Evolutionary conservation across 2,797 vertebrate genomes (phyloP), one percentile per base, ranked within the genome.

Genomic region (Amazona finschi): DNA sequence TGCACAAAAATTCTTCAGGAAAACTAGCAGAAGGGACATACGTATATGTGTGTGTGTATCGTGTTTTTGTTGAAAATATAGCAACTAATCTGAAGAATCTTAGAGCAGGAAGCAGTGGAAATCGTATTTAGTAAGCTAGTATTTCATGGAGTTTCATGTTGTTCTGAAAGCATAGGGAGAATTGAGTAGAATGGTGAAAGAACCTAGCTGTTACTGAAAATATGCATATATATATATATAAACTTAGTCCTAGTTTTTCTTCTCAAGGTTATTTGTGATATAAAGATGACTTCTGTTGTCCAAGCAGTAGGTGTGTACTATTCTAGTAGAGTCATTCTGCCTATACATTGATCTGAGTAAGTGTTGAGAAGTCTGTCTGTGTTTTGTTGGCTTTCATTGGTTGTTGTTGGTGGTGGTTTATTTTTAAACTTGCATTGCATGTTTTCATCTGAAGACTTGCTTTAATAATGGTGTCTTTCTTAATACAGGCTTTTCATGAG

Each of bases 151-250:
- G 36, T 4, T 6, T 33, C 4, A 6, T 30, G 24, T 65, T 31
- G 4, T 25, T 85, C 58, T 85, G 60, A 74, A 87, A 79, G 46
- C 31, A n/a, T 13, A 25, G 39, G 43, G 27, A 74, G 6, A 62
- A 41, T 21, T 85, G 36, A 67, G 28, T 2, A 1, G 18, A 64
- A 60, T 43, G 50, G 24, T 72, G 53, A 12, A 81, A 44, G 38
- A 76, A 13, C 22, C 5, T 27, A 49, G n/a, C 12, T 58, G 6
- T 27, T 90, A 22, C 5, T 55, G 43, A 44, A 85, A 43, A 43
- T 5, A 28, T 3, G 4, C 36, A 2, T 2, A 3, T 24, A 41
- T 44, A 9, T 2, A 3, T 24, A 41, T 43, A 11, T 3, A 11
- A 47, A 8, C 24, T 60, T 44, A 44, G 33, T n/a, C 9, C 18